A percentile compares a stretch with the other conserved stretches of the same genome.
These are phyloP conservation scores for Catostomus latipinnis DNA, from an alignment of 2,797 vertebrate genomes.

Conservation along the genomic window DNA sequence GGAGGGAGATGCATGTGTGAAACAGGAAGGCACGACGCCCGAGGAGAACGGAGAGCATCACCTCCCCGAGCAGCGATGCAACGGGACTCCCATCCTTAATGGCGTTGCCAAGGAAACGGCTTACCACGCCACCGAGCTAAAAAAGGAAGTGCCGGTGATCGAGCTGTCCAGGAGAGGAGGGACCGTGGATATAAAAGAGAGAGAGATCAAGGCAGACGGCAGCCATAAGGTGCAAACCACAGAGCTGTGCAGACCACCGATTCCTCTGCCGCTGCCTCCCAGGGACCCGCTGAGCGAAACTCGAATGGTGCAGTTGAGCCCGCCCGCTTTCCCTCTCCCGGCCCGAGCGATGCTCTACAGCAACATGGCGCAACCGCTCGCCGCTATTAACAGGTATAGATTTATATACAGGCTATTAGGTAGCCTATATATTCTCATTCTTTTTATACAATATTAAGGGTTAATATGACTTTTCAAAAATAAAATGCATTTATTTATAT, in stretches of 20 bases:
- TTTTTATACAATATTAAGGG: no score
- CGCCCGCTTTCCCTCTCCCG: conserved; percentile 79
- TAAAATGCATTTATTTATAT: no score
- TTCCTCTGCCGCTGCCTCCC: conserved; percentile 65
- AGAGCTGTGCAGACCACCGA: conserved; percentile 79
- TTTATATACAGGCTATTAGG: no score
- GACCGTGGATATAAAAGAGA: conserved; percentile 80
- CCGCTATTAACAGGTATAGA: conserved; percentile 64
- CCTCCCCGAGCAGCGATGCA: conserved; percentile 60
- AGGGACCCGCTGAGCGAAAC: conserved; percentile 75
- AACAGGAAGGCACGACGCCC: conserved; percentile 73
- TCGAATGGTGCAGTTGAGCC: conserved; percentile 88
- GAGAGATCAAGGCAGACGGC: conserved; percentile 73
- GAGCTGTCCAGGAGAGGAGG: conserved; percentile 80
- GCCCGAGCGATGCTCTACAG: conserved; percentile 82
- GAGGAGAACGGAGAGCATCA: conserved; percentile 50
- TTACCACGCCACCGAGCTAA: conserved; percentile 66
- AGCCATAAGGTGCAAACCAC: conserved; percentile 81
- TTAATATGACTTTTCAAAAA: no score
- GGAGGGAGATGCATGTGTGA: conserved; percentile 70
- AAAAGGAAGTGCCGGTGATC: conserved; percentile 77
- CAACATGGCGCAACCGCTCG: conserved; percentile 80
- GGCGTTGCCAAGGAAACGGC: conserved; percentile 81
- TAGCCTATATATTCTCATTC: no score
- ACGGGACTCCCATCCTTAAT: conserved; percentile 67